Percentiles rank a stretch among this genome's conserved stretches.
Evolutionary conservation across 23 tunicate genomes (phyloP).

Genomic region (Trididemnum miniatum): DNA sequence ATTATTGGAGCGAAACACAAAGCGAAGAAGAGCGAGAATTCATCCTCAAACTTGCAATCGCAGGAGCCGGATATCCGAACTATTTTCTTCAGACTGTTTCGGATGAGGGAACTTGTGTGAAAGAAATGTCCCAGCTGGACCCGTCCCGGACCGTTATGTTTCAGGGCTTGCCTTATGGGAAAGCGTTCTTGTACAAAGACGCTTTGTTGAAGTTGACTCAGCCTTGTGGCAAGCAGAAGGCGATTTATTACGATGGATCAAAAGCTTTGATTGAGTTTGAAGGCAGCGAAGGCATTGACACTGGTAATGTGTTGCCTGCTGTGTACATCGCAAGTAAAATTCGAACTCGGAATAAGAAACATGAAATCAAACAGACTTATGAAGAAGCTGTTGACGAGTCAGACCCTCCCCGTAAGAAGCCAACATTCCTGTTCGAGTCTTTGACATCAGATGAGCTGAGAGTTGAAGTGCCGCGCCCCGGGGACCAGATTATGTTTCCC

Average conservation of each 20-base stretch:
- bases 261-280: slow-evolving; percentile 80
- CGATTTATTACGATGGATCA: slow-evolving; percentile 67
- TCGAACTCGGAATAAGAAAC: not conserved
- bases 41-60: slow-evolving; percentile 59
- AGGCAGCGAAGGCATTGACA: slow-evolving; percentile 18
- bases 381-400: slow-evolving; percentile 8
- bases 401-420: not conserved
- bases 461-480: slow-evolving; percentile 52
- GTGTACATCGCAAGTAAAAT: slow-evolving; percentile 68
- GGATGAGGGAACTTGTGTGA: slow-evolving; percentile 49
- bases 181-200: slow-evolving; percentile 62
- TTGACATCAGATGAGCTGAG: not conserved
- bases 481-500: slow-evolving; percentile 13
- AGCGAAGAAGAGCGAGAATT: not conserved
- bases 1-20: slow-evolving; percentile 39
- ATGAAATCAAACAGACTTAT: slow-evolving; percentile 33
- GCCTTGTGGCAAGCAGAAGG: slow-evolving; percentile 64
- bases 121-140: slow-evolving; percentile 63
- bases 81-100: slow-evolving; percentile 46
- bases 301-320: slow-evolving; percentile 62
- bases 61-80: slow-evolving; percentile 89
- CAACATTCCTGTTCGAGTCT: slow-evolving; percentile 48
- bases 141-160: slow-evolving; percentile 67
- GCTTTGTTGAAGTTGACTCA: slow-evolving; percentile 31
- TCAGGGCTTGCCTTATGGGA: slow-evolving; percentile 52